Percentiles rank a stretch among this genome's conserved stretches.
Evolutionary conservation across 2,888 invertebrate species (phyloP).

Genomic region (Tachina lurida): DNA sequence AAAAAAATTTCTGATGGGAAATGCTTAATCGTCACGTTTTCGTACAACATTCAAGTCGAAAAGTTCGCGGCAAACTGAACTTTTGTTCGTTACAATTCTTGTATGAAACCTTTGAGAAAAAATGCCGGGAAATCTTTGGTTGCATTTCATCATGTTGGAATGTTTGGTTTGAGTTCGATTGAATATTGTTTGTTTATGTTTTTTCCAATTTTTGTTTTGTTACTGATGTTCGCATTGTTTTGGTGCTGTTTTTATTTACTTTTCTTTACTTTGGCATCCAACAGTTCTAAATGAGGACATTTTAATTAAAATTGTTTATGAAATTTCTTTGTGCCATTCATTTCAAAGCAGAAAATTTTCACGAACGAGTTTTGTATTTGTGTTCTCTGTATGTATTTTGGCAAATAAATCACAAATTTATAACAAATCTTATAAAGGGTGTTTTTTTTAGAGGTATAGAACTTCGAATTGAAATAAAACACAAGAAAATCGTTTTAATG

Average conservation of each 20-base stretch:
- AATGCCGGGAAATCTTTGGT: slow-evolving; percentile 68
- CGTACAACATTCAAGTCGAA: slow-evolving; percentile 63
- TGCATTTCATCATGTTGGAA: slow-evolving; percentile 53
- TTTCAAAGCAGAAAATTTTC: no score
- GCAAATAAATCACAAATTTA: no score
- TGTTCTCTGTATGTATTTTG: no score
- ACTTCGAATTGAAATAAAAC: no score
- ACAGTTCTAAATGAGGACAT: background rate
- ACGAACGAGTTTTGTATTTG: no score
- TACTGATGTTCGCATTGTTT: slow-evolving; percentile 43
- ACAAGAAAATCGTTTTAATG: no score
- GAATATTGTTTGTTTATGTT: slow-evolving; percentile 38
- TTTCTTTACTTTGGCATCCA: background rate
- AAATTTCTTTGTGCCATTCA: background rate
- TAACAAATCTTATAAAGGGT: no score
- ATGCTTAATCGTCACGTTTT: background rate
- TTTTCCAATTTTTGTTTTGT: slow-evolving; percentile 66
- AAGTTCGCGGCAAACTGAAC: slow-evolving; percentile 74
- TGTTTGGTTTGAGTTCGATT: slow-evolving; percentile 15
- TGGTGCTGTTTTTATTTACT: slow-evolving; percentile 10
- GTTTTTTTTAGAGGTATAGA: no score
- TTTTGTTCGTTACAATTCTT: slow-evolving; percentile 45
- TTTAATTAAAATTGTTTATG: background rate
- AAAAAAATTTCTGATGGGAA: background rate
- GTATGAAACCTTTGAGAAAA: slow-evolving; percentile 57